phyloP scores from a whole-genome alignment of 2,888 invertebrate species.

The Heteromyza rotundicornis region DNA sequence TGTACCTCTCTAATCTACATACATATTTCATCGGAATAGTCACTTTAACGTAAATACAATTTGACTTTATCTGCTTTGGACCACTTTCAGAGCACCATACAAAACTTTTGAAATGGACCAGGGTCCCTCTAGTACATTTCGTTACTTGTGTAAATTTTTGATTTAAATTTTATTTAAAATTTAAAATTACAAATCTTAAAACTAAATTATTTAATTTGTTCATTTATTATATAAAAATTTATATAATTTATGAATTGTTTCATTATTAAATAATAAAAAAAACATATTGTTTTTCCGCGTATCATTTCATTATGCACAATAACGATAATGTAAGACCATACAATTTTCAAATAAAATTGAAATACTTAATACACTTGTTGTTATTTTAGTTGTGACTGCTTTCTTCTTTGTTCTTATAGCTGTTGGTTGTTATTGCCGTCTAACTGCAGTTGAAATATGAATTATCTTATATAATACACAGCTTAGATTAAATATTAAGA shows the following conservation, averaged over 20 bases:
- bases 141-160: too few relatives aligned
- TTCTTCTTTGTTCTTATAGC: neutral
- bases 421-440: too few relatives aligned
- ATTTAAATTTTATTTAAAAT: neutral
- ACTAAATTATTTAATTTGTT: neutral
- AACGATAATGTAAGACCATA: neutral
- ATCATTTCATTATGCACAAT: neutral
- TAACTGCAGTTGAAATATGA: slow-evolving; percentile 19
- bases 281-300: neutral
- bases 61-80: too few relatives aligned
- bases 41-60: too few relatives aligned
- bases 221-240: neutral
- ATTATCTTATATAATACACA: slow-evolving; percentile 26
- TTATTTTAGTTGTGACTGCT: slow-evolving; percentile 13
- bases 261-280: neutral
- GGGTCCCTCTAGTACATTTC: too few relatives aligned
- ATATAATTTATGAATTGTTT: neutral
- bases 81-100: too few relatives aligned
- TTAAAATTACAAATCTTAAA: neutral
- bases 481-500: slow-evolving; percentile 28
- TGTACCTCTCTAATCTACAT: too few relatives aligned
- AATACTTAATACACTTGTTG: slow-evolving; percentile 26
- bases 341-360: slow-evolving; percentile 18
- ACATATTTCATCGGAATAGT: too few relatives aligned
- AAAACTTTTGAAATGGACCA: too few relatives aligned